phyloP scores from a whole-genome alignment of 2,888 invertebrate genomes.

The Caenorhabditis drosophilae region DNA sequence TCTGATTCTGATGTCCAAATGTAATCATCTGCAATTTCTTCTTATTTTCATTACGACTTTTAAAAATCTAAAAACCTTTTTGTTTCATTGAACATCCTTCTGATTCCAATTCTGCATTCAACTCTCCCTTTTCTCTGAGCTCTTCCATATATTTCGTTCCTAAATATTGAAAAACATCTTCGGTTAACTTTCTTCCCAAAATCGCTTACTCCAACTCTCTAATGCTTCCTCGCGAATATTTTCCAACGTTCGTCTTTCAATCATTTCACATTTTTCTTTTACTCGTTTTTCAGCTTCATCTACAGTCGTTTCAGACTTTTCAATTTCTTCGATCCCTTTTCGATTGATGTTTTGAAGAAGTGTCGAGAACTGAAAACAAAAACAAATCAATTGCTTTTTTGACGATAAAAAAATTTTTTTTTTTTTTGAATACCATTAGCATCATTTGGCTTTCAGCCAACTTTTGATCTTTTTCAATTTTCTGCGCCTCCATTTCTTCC shows the following conservation, averaged over 20 bases:
- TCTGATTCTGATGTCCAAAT: slow-evolving; percentile 29
- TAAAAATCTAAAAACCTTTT: background rate
- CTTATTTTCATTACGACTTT: slow-evolving; percentile 1
- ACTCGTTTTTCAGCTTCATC: slow-evolving; percentile 2
- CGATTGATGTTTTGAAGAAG: slow-evolving; percentile 7
- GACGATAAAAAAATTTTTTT: background rate
- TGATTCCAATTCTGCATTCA: slow-evolving; percentile 2
- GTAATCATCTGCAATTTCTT: slow-evolving; percentile 13
- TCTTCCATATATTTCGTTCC: slow-evolving; percentile 6
- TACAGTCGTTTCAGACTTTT: background rate
- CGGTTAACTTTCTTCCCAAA: background rate
- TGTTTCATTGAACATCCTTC: background rate
- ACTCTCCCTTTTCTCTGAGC: slow-evolving; percentile 15
- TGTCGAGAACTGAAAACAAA: slow-evolving; percentile 6
- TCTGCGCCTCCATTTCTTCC: slow-evolving; percentile 9
- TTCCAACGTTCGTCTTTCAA: slow-evolving; percentile 10
- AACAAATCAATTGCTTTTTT: background rate
- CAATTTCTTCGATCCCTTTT: slow-evolving; percentile 13
- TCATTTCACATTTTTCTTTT: background rate
- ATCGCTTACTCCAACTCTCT: slow-evolving; percentile 2
- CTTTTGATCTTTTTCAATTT: slow-evolving; percentile 3
- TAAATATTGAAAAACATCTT: background rate
- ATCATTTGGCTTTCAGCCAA: slow-evolving; percentile 2
- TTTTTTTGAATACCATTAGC: too few species aligned
- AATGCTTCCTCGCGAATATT: slow-evolving; percentile 9